Conservation (phyloP, 2,888 invertebrate species). For the Lasioglossum figueresi region DNA sequence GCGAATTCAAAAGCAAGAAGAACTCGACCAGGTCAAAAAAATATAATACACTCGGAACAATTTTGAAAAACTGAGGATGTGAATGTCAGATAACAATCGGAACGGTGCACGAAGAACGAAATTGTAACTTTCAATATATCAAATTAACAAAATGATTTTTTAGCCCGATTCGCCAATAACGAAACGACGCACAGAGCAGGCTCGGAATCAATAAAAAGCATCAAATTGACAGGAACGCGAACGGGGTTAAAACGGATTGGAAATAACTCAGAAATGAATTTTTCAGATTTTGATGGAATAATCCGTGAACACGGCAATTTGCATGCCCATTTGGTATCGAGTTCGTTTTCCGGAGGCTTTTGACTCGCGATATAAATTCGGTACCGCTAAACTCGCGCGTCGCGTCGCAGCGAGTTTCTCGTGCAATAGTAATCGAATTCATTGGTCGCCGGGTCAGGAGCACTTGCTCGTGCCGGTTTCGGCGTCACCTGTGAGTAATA, state of each 20-base stretch:
- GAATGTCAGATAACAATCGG: background rate
- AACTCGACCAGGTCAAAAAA: background rate
- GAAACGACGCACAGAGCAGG: background rate
- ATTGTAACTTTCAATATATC: background rate
- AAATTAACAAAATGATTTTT: background rate
- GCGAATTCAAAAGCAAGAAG: background rate
- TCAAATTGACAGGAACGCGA: background rate
- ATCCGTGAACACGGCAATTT: background rate
- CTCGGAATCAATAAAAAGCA: background rate
- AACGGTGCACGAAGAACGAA: background rate
- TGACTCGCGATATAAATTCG: background rate
- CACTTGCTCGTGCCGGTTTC: slow-evolving; percentile 40
- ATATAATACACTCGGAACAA: background rate
- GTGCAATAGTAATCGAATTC: slow-evolving; percentile 38
- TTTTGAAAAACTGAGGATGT: too few species aligned
- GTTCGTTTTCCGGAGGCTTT: background rate
- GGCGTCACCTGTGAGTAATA: slow-evolving; percentile 33
- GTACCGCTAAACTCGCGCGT: background rate
- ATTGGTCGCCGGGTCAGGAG: slow-evolving; percentile 8
- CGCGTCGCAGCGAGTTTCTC: background rate
- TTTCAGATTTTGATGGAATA: background rate
- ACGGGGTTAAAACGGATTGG: background rate
- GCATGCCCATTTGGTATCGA: background rate
- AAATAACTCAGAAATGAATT: background rate
- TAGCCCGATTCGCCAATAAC: background rate